A percentile compares a stretch with the other conserved stretches of the same genome.
Conservation (phyloP, 2,113 vertebrate species). For the Pteronura brasiliensis region DNA sequence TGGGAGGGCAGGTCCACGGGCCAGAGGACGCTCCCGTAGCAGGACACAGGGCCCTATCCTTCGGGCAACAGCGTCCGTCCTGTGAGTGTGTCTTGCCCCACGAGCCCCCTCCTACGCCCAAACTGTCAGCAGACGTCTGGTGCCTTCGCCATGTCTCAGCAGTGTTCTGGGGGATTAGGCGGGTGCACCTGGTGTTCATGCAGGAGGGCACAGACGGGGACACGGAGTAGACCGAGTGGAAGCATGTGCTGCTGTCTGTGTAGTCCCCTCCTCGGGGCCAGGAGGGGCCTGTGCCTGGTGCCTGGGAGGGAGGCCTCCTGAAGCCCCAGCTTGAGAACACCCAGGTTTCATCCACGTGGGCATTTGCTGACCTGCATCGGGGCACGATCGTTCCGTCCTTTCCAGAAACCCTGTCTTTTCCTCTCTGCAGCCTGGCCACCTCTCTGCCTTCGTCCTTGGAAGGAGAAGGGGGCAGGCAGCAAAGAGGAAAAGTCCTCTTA, state of each 20-base stretch:
- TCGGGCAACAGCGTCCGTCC: accelerated
- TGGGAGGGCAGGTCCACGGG: accelerated
- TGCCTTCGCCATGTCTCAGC: accelerated
- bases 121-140: neutral
- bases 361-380: neutral
- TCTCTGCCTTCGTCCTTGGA: neutral
- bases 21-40: accelerated
- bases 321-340: too few species aligned
- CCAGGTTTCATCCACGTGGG: accelerated
- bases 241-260: accelerated
- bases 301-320: neutral
- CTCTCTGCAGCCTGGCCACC: neutral
- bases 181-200: accelerated
- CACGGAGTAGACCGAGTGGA: accelerated
- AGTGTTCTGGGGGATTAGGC: neutral
- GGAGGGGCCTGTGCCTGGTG: neutral
- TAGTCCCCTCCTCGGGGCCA: neutral
- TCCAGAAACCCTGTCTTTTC: neutral
- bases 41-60: accelerated
- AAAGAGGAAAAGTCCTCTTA: neutral
- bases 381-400: accelerated
- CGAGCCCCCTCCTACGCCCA: neutral
- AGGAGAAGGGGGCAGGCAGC: neutral
- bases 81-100: neutral
- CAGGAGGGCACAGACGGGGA: accelerated